Base-by-base conservation (phyloP, 2,113 vertebrate genomes). In the Grammomys dolichurus region DNA sequence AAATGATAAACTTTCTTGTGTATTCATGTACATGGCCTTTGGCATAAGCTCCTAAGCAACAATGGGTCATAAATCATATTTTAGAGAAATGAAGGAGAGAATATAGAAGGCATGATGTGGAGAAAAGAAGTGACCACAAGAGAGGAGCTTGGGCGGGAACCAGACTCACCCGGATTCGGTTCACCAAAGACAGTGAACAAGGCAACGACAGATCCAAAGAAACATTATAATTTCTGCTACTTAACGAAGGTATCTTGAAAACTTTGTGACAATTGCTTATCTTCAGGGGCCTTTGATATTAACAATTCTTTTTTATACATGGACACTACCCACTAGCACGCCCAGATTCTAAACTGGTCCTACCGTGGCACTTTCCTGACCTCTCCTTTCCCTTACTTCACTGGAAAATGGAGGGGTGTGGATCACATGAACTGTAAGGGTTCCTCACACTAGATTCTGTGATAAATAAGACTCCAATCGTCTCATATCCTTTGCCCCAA, bases 291-390 rank as follows among this genome's bases (percentile, higher is more conserved):
- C 33, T 60, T 36, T 7, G 24, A 5, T 60, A 33, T 4, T 36
- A 22, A 58, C 20, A 84, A 77, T 26, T 3, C n/a, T 8, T 24
- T 65, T n/a, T n/a, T 46, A 77, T 46, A 73, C 19, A 60, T 0
- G 1, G 28, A 69, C 33, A 31, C 16, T 92, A 13, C 13, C 7
- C 46, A 90, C 28, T 69, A 16, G 81, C 48, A 43, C n/a, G 14
- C 28, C 40, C 36, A 86, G 16, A 36, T 56, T 31, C 51, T 58
- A 60, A 93, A 13, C 5, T 33, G 73, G 1, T 36, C 36, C 19
- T 43, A 17, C 54, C 14, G 1, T 26, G 2, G 13, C 13, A 0
- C 1, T 75, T 46, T 13, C 7, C 0, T 46, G 16, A 28, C 69
- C n/a, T n/a, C 11, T 46, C 12, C 8, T 24, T 60, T 60, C 28